Evolutionary conservation across 2,113 vertebrate genomes (phyloP).

Genomic region (Hoplias malabaricus): DNA sequence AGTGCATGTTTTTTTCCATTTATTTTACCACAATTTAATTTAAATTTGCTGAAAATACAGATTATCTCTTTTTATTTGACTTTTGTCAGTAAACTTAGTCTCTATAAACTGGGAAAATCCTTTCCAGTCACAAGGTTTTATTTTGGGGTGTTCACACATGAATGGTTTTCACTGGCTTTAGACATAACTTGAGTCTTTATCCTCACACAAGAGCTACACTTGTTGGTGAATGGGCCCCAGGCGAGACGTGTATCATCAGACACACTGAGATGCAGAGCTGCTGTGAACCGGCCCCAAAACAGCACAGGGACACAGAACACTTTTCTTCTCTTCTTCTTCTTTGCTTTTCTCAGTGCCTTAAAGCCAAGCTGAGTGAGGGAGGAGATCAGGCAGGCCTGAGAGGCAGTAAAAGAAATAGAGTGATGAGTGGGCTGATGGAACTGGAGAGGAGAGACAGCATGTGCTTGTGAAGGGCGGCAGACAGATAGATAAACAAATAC

Average conservation of each 20-base stretch:
- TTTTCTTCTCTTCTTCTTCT: constrained; percentile 15
- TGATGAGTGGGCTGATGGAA: constrained; percentile 3
- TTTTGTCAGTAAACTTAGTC: too few species aligned
- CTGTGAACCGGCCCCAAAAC: constrained; percentile 11
- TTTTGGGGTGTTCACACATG: constrained; percentile 15
- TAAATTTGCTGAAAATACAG: too few species aligned
- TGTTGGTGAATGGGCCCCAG: constrained; percentile 67
- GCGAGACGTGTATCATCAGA: constrained; percentile 71
- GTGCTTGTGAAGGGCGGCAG: not conserved
- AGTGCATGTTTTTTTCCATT: not conserved
- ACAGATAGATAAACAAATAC: constrained; percentile 10
- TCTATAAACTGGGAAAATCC: not conserved
- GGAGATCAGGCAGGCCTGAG: not conserved
- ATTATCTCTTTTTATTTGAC: not conserved
- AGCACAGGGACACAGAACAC: not conserved
- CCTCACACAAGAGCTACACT: constrained; percentile 59
- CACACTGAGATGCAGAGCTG: constrained; percentile 48
- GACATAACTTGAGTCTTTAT: constrained; percentile 37
- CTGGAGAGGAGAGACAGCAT: not conserved
- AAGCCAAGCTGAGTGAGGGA: constrained; percentile 13
- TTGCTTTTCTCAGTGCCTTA: not conserved
- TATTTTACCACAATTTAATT: too few species aligned
- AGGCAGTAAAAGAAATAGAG: not conserved
- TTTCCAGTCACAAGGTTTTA: constrained; percentile 56
- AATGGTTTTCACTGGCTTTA: constrained; percentile 15